phyloP scores from a whole-genome alignment of 2,797 vertebrate genomes.

The Tolypeutes matacus region DNA sequence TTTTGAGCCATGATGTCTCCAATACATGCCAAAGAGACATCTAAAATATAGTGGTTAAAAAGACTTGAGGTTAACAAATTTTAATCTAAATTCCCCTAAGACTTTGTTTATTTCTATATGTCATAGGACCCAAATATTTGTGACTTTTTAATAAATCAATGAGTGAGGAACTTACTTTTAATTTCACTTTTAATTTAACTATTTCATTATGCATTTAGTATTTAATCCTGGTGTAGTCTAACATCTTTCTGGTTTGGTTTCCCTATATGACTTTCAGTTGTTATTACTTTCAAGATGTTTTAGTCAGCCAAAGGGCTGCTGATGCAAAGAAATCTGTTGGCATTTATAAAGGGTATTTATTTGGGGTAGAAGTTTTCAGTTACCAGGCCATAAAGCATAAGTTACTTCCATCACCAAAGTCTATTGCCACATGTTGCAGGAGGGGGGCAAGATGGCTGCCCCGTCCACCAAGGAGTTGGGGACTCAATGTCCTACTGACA shows the following conservation, averaged over 20 bases:
- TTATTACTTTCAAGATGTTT: not conserved
- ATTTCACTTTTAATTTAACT: not conserved
- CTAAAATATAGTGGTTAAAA: not conserved
- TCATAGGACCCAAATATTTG: not conserved
- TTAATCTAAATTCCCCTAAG: not conserved
- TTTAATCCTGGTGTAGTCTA: not conserved
- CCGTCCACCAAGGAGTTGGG: too few relatives aligned
- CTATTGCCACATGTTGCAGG: too few relatives aligned
- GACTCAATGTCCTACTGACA: too few relatives aligned
- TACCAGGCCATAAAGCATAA: too few relatives aligned
- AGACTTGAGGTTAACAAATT: not conserved
- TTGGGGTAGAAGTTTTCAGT: too few relatives aligned
- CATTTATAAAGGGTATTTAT: too few relatives aligned
- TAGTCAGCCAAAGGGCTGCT: too few relatives aligned
- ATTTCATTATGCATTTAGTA: rapidly evolving
- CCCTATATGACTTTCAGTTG: not conserved
- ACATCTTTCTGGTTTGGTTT: not conserved
- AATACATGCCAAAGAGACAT: not conserved
- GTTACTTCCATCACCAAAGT: too few relatives aligned
- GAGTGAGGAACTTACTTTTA: not conserved
- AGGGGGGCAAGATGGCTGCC: too few relatives aligned
- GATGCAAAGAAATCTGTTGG: too few relatives aligned
- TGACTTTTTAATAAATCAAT: not conserved
- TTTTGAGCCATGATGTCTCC: not conserved
- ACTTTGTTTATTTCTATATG: not conserved